Base-by-base conservation (phyloP, 2,113 vertebrate species). In the Paedocypris sp. region DNA sequence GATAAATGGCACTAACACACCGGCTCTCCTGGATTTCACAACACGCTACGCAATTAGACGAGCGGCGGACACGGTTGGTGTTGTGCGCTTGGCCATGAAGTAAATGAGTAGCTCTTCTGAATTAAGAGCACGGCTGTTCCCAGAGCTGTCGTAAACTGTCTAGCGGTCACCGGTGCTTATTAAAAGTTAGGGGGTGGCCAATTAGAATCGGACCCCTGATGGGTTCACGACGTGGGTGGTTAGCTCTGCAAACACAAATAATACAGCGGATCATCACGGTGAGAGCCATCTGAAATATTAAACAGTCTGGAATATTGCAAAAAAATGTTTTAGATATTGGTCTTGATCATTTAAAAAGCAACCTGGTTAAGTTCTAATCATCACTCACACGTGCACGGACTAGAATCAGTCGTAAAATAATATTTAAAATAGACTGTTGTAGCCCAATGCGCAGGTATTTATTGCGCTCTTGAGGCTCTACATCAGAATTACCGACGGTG, bases 151-250 rank as follows among this genome's bases (percentile, higher is more conserved):
- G 36, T 64, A 50, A 54, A 64, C 61, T 79, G 67, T 60, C 4
- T 61, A 64, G 43, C 8, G 3, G 26, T 15, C 31, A 56, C 59
- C 33, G 26, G 57, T 35, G 50, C 69, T 50, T 67, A 79, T 68
- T 73, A 72, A 77, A 75, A 66, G 62, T 72, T 71, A 69, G 52
- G 31, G 23, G 70, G 62, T 64, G 54, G 23, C 54, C 63, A 77
- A 80, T 76, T 74, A 73, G 75, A 78, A 71, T 39, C 20, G 1
- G 19, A 38, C 33, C 47, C 45, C 52, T 36, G 45, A 46, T 48
- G 66, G 52, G 49, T 22, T 20, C 20, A 22, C 13, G 7, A 35
- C 33, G 57, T 46, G 42, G 45, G 59, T 48, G 13, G 41, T 53
- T 28, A 47, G 50, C 12, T 19, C 36, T 41, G 36, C 29, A 45